These are phyloP conservation scores for Thelaira solivaga DNA, from an alignment of 2,888 invertebrate species.

Conservation along the genomic window DNA sequence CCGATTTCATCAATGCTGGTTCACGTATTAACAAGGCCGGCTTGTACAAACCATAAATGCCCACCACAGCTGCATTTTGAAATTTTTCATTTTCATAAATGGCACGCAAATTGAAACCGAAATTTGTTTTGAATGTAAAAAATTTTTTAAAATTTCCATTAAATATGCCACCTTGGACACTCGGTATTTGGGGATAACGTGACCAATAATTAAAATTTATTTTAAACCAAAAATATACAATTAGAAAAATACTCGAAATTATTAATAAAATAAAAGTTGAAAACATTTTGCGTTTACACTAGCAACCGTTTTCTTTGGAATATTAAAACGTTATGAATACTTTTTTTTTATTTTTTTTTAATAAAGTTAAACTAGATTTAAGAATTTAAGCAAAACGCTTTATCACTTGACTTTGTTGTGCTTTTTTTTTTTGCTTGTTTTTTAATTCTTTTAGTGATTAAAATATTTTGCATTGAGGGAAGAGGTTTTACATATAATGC, in stretches of 20 bases:
- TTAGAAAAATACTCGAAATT: background rate
- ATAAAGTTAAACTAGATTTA: no score
- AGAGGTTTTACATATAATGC: no score
- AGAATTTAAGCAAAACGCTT: no score
- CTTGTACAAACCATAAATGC: conserved; percentile 76
- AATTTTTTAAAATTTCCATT: conserved; percentile 75
- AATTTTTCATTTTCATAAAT: conserved; percentile 70
- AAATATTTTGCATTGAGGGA: no score
- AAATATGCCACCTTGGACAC: background rate
- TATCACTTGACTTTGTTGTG: no score
- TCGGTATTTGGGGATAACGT: background rate
- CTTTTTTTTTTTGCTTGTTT: no score
- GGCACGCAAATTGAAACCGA: conserved; percentile 71
- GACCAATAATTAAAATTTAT: conserved; percentile 24
- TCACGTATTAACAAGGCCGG: conserved; percentile 76
- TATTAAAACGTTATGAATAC: background rate
- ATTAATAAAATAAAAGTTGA: background rate
- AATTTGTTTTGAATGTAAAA: conserved; percentile 69
- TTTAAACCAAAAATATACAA: background rate
- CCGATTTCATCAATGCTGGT: conserved; percentile 74
- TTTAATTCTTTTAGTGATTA: no score
- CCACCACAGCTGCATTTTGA: conserved; percentile 66
- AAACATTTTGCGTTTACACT: background rate
- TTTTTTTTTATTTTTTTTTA: no score
- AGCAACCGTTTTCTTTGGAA: background rate